Conservation (phyloP, 2,888 invertebrate genomes). For the Tryphoninae sp. region DNA sequence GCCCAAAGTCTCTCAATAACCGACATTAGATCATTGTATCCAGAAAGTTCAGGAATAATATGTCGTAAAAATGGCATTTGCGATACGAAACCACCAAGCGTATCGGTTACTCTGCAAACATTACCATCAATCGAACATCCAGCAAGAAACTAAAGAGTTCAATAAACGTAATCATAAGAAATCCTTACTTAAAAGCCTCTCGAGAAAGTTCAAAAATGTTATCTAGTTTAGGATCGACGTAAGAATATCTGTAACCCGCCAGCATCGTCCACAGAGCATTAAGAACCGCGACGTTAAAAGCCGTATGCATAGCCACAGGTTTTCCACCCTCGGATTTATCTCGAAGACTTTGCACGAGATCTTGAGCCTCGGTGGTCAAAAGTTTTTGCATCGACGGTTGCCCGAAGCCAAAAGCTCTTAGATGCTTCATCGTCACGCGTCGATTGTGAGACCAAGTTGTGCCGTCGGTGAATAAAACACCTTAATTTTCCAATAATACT, state of each 20-base stretch:
- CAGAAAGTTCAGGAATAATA: constrained; percentile 85
- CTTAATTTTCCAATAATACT: constrained; percentile 77
- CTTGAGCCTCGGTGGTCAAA: constrained; percentile 83
- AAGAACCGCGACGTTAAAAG: constrained; percentile 85
- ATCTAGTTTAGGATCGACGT: constrained; percentile 83
- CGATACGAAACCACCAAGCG: constrained; percentile 87
- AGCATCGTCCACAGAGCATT: constrained; percentile 88
- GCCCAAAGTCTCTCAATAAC: constrained; percentile 83
- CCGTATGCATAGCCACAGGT: constrained; percentile 82
- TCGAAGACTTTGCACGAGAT: constrained; percentile 82
- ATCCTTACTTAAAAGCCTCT: constrained; percentile 83
- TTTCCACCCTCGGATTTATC: constrained; percentile 71
- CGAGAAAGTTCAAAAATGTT: constrained; percentile 84
- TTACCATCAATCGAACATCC: not conserved
- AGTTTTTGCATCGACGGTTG: constrained; percentile 84
- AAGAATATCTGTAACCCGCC: constrained; percentile 86
- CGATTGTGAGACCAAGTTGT: constrained; percentile 86
- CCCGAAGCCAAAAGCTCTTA: constrained; percentile 86
- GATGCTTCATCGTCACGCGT: constrained; percentile 85
- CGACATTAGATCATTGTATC: constrained; percentile 83
- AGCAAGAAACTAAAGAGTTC: not conserved
- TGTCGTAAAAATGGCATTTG: constrained; percentile 87
- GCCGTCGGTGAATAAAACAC: constrained; percentile 88
- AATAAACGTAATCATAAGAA: not conserved
- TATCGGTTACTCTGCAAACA: constrained; percentile 82